These are phyloP conservation scores for Psophia crepitans DNA, from an alignment of 2,113 vertebrate species.

Conservation along the genomic window DNA sequence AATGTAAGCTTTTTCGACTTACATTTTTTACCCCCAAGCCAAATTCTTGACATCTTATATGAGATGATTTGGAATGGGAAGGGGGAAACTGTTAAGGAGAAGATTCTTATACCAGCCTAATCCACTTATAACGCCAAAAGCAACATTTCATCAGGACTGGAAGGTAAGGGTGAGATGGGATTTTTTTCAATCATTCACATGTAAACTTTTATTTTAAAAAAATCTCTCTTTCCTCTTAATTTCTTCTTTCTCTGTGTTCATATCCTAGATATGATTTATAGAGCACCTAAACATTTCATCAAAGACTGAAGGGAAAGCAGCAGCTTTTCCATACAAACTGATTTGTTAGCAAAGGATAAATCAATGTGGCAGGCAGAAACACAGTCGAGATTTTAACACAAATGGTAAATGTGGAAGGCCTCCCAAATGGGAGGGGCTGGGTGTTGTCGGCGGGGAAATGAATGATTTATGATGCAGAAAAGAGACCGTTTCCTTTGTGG, in stretches of 20 bases:
- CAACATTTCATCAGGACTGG: not conserved
- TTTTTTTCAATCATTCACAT: not conserved
- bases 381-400: slow-evolving; percentile 52
- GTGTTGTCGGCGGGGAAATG: not conserved
- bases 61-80: not conserved
- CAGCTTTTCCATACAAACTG: slow-evolving; percentile 5
- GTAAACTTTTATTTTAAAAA: not conserved
- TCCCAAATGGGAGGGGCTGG: not conserved
- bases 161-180: not conserved
- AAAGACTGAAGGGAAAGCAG: slow-evolving; percentile 20
- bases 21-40: not conserved
- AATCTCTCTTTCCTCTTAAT: not conserved
- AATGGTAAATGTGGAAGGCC: slow-evolving; percentile 26
- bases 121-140: not conserved
- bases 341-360: slow-evolving; percentile 63
- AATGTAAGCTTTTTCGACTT: not conserved
- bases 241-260: not conserved
- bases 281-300: slow-evolving; percentile 31
- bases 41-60: not conserved
- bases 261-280: not conserved
- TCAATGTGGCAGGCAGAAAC: slow-evolving; percentile 56
- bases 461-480: slow-evolving; percentile 20
- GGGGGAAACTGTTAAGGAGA: not conserved
- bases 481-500: slow-evolving; percentile 44
- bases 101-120: not conserved